Conservation (phyloP, 2,113 vertebrate genomes). For the Ceyx cyanopectus region DNA sequence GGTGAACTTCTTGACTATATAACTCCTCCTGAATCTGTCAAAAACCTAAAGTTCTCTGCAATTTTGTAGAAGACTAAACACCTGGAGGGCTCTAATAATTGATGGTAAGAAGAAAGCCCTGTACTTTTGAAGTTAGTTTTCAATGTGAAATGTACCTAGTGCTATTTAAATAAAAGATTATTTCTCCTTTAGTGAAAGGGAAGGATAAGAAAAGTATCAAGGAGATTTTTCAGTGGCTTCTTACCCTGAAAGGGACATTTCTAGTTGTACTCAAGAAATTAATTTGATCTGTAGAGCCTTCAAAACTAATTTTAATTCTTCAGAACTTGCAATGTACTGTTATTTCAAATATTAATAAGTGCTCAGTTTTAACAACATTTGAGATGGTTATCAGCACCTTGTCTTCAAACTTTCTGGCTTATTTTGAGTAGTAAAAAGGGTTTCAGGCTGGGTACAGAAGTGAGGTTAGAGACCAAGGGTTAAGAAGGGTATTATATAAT, state of each 20-base stretch:
- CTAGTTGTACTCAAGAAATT: constrained; percentile 22
- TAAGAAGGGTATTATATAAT: too few species aligned
- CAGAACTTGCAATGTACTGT: constrained; percentile 2
- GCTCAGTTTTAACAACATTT: constrained; percentile 22
- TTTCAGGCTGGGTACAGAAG: too few species aligned
- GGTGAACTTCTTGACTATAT: constrained; percentile 47
- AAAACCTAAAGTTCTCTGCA: constrained; percentile 35
- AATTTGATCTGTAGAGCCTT: constrained; percentile 37
- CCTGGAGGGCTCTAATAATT: constrained; percentile 59
- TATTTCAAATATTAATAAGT: constrained; percentile 35
- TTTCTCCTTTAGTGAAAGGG: constrained; percentile 2
- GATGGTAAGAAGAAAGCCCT: constrained; percentile 15
- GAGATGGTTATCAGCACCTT: not conserved
- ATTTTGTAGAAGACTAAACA: constrained; percentile 28
- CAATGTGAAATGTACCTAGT: constrained; percentile 15
- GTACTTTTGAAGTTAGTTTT: constrained; percentile 59
- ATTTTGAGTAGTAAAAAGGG: not conserved
- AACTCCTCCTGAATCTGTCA: constrained; percentile 26
- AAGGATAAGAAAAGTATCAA: constrained; percentile 38
- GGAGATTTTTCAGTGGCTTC: constrained; percentile 23
- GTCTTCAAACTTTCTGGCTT: not conserved
- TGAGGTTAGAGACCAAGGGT: too few species aligned
- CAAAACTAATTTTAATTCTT: constrained; percentile 47
- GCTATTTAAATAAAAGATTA: constrained; percentile 49
- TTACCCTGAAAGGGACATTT: constrained; percentile 10